These are phyloP conservation scores for Bos indicus DNA, from an alignment of 2,113 vertebrate species.

Conservation along the genomic window DNA sequence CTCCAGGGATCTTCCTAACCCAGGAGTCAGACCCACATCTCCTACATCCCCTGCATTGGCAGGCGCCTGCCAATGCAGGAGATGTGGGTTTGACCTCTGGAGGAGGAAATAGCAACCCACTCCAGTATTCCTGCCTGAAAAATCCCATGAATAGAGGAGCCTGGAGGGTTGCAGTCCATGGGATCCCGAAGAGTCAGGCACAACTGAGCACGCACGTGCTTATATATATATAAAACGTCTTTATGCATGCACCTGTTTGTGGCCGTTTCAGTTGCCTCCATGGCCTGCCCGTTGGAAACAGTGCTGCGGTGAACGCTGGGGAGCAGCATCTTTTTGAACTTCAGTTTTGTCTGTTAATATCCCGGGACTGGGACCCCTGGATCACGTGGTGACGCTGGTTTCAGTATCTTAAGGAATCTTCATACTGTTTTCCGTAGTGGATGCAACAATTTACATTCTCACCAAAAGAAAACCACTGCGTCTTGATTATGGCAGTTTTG, in stretches of 20 bases:
- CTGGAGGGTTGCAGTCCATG: background rate
- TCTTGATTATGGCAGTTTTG: background rate
- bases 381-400: background rate
- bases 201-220: rapidly evolving
- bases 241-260: rapidly evolving
- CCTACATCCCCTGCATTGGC: no score
- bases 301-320: background rate
- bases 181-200: background rate
- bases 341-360: background rate
- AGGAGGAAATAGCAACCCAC: no score
- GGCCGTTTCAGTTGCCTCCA: rapidly evolving
- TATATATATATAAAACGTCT: rapidly evolving
- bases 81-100: no score
- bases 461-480: background rate
- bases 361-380: background rate
- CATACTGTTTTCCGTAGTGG: background rate
- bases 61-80: no score
- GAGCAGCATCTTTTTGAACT: background rate
- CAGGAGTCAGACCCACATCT: no score
- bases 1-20: no score
- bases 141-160: background rate
- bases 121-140: background rate
- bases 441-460: background rate
- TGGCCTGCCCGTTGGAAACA: background rate
- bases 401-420: background rate